A percentile compares a stretch with the other conserved stretches of the same genome.
These are phyloP conservation scores for Apis laboriosa DNA, from an alignment of 1,140 invertebrate species.

Conservation along the genomic window DNA sequence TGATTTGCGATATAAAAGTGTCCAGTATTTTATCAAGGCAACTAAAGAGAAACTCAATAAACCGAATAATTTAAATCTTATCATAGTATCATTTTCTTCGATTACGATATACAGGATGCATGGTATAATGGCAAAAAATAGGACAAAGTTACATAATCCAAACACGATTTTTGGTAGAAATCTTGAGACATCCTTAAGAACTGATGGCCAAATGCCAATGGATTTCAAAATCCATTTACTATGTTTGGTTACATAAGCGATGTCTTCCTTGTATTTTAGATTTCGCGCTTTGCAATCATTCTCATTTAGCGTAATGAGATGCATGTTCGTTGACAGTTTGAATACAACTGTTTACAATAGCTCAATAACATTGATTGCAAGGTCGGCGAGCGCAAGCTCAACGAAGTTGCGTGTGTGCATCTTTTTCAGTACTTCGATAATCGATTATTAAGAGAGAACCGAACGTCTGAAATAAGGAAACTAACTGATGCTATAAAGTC, in stretches of 20 bases:
- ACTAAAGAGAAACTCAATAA: slow-evolving; percentile 9
- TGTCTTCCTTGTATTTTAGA: slow-evolving; percentile 16
- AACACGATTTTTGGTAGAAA: slow-evolving; percentile 19
- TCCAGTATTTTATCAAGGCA: slow-evolving; percentile 42
- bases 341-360: slow-evolving; percentile 5
- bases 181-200: background rate
- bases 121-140: slow-evolving; percentile 31
- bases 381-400: slow-evolving; percentile 3
- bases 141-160: slow-evolving; percentile 1
- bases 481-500: background rate
- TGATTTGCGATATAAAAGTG: slow-evolving; percentile 5
- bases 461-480: background rate
- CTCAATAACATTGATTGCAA: slow-evolving; percentile 33
- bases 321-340: background rate
- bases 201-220: slow-evolving; percentile 57
- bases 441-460: background rate
- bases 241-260: slow-evolving; percentile 25
- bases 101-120: slow-evolving; percentile 27
- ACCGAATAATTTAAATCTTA: slow-evolving; percentile 34
- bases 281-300: background rate
- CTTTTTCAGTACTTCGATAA: background rate
- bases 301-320: background rate
- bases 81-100: slow-evolving; percentile 31
- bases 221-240: slow-evolving; percentile 36
- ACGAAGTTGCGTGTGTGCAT: background rate